Percentiles rank a stretch among this genome's conserved stretches.
Conservation (phyloP, 2,797 vertebrate species). For the Chrysocyon brachyurus region DNA sequence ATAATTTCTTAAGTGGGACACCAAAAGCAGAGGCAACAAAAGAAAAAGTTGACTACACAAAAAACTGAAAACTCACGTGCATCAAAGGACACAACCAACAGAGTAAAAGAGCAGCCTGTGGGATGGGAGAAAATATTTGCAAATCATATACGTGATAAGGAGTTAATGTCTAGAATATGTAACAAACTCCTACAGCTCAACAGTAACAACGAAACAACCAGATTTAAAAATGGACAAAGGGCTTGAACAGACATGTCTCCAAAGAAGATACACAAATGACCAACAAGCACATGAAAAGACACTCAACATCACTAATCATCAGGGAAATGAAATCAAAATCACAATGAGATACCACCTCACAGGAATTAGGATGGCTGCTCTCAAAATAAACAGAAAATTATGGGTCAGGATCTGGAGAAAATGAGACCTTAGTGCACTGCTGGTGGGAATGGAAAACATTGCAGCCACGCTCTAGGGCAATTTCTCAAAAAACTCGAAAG, state of each 20-base stretch:
- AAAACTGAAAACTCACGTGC: not conserved
- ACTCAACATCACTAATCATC: not conserved
- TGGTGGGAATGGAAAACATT: not conserved
- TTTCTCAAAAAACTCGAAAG: not conserved
- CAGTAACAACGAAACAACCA: not conserved
- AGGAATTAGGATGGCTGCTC: not conserved
- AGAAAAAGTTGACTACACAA: not conserved
- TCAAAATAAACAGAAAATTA: not conserved
- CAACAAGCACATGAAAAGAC: not conserved
- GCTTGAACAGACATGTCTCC: not conserved
- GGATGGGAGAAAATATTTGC: not conserved
- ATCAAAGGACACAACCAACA: not conserved
- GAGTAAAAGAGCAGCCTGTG: not conserved
- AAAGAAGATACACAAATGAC: not conserved
- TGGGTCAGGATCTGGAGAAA: not conserved
- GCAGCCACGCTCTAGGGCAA: not conserved
- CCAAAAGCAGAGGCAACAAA: not conserved
- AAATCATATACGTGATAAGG: not conserved
- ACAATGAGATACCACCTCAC: not conserved
- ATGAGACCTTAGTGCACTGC: not conserved
- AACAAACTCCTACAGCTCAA: not conserved
- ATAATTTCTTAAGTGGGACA: not conserved
- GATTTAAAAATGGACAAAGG: not conserved
- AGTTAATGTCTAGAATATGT: not conserved
- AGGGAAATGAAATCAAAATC: not conserved